These are phyloP conservation scores for Girardinichthys multiradiatus DNA, from an alignment of 2,113 vertebrate species.

Conservation along the genomic window DNA sequence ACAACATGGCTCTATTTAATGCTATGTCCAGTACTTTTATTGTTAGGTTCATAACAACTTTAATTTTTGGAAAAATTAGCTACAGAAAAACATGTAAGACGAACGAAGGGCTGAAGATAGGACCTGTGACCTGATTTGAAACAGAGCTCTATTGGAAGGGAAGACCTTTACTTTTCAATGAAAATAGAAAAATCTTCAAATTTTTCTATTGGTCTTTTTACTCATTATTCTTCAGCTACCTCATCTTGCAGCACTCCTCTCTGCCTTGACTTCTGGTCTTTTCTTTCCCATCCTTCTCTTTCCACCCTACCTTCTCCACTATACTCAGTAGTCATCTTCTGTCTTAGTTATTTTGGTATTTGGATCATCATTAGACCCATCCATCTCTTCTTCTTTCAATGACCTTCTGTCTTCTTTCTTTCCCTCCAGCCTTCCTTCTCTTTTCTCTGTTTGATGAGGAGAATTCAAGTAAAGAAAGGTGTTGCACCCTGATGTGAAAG, in stretches of 20 bases:
- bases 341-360: conserved; percentile 54
- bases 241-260: not conserved
- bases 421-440: conserved; percentile 16
- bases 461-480: conserved; percentile 71
- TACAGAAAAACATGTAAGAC: not conserved
- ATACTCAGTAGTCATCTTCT: conserved; percentile 9
- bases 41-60: too few relatives aligned
- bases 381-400: conserved; percentile 39
- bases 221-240: conserved; percentile 1
- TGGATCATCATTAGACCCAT: conserved; percentile 52
- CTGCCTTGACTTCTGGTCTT: not conserved
- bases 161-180: not conserved
- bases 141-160: not conserved
- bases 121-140: conserved; percentile 1
- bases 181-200: conserved; percentile 5
- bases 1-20: too few relatives aligned
- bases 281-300: conserved; percentile 16
- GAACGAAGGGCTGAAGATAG: not conserved
- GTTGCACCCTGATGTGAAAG: conserved; percentile 67
- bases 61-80: not conserved
- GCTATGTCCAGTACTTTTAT: too few relatives aligned
- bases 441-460: conserved; percentile 64
- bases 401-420: conserved; percentile 51
- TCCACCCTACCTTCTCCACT: not conserved
- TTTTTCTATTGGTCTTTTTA: conserved; percentile 21